Evolutionary conservation across 2,797 vertebrate genomes (phyloP), one percentile per base, ranked within the genome.

Genomic region (Gila robusta): DNA sequence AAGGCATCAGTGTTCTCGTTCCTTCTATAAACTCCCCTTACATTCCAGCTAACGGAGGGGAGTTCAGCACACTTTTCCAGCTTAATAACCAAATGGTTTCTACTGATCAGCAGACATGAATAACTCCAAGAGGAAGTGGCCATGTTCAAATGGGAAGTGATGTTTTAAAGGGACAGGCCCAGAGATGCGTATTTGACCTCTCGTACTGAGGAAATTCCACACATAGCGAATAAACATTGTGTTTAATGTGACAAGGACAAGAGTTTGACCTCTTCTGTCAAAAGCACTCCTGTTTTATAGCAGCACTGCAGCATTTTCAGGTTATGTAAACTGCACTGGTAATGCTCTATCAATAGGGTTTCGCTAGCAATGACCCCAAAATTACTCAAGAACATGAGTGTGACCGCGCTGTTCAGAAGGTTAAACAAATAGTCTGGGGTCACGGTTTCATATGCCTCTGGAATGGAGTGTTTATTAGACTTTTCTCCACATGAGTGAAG

Each of bases 111-210:
- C 44, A 81, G 35, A 26, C 5, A 14, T 26, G 32, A 32, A 23
- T 73, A 28, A 54, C 35, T 16, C 72, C 19, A 77, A 66, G 74
- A 52, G 86, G 89, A 88, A 89, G 82, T 85, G 59, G 11, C 11
- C 28, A 49, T 59, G 64, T 71, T 54, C 16, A 49, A 82, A 26
- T 35, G 67, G 79, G 83, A 86, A 89, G 86, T 77, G 73, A 64
- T 73, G 23, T 76, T 74, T 82, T 79, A 79, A 84, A 84, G 73
- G 81, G 78, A 79, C 26, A 49, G 37, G 21, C 77, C 77, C 47
- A 47, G 16, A 17, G 23, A 79, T 81, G 41, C 19, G 28, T 23
- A 21, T 56, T 81, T 76, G 73, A 69, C 83, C 73, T 86, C 37
- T 74, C 5, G 1, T n/a, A 49, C 35, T 35, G 44, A 81, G 62